These are phyloP conservation scores for Hipposideros larvatus DNA, from an alignment of 2,797 vertebrate species.

Conservation along the genomic window DNA sequence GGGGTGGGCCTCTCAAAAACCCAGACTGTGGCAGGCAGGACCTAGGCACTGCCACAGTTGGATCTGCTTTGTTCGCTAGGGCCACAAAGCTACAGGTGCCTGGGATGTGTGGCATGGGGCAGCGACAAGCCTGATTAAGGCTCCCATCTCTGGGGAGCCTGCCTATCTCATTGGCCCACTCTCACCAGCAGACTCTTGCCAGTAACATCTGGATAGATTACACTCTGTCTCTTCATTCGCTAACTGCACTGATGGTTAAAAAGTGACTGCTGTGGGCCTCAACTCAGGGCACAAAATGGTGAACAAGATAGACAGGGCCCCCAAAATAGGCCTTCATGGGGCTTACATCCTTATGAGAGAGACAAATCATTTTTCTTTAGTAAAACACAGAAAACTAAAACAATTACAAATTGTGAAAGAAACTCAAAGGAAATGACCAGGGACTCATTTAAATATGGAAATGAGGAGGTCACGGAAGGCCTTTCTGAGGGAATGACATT, in stretches of 20 bases:
- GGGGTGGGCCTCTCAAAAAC: not conserved
- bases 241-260: not conserved
- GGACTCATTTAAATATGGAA: slow-evolving; percentile 1
- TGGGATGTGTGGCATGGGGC: not conserved
- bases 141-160: not conserved
- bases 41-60: no score
- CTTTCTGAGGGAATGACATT: not conserved
- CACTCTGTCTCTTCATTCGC: slow-evolving; percentile 45
- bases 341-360: not conserved
- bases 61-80: not conserved
- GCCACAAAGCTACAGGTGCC: not conserved
- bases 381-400: slow-evolving; percentile 42
- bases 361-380: not conserved
- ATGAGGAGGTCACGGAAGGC: not conserved
- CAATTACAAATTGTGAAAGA: slow-evolving; percentile 29
- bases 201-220: slow-evolving; percentile 7
- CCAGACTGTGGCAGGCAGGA: not conserved
- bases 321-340: not conserved
- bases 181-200: not conserved
- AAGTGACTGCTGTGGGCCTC: not conserved
- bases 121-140: not conserved
- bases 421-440: slow-evolving; percentile 56
- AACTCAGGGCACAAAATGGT: not conserved
- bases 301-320: not conserved
- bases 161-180: not conserved